phyloP scores from a whole-genome alignment of 2,113 vertebrate species.

The Oryzias celebensis region DNA sequence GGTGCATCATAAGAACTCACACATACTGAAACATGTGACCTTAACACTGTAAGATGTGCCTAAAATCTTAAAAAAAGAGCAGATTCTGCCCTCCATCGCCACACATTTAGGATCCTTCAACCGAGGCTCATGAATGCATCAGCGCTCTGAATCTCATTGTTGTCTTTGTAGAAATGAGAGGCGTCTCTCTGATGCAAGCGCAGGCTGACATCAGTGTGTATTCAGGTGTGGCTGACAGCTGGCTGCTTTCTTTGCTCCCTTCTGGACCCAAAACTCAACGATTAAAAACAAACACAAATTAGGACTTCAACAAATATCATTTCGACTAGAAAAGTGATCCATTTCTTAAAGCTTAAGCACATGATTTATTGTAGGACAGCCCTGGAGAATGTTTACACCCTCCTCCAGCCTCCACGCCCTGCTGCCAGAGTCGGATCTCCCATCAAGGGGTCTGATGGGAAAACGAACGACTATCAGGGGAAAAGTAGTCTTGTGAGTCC shows the following conservation, averaged over 20 bases:
- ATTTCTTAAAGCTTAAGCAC: neutral
- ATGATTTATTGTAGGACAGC: slow-evolving; percentile 51
- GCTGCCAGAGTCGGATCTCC: slow-evolving; percentile 57
- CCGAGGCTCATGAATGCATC: slow-evolving; percentile 22
- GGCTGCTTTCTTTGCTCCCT: slow-evolving; percentile 34
- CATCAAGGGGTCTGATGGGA: slow-evolving; percentile 59
- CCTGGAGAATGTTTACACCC: slow-evolving; percentile 73
- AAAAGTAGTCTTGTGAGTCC: slow-evolving; percentile 56
- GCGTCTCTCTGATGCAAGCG: slow-evolving; percentile 25
- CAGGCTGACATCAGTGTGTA: slow-evolving; percentile 37
- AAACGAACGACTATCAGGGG: slow-evolving; percentile 45
- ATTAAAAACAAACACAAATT: slow-evolving; percentile 44
- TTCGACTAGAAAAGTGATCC: slow-evolving; percentile 11
- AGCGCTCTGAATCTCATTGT: slow-evolving; percentile 28
- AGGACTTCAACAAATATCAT: slow-evolving; percentile 1
- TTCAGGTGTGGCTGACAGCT: slow-evolving; percentile 60
- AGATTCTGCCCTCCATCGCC: too few species aligned
- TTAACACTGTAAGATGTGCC: slow-evolving; percentile 16
- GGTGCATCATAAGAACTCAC: slow-evolving; percentile 19
- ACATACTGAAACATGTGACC: neutral
- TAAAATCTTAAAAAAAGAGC: neutral
- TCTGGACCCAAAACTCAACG: slow-evolving; percentile 30
- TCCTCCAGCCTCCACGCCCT: slow-evolving; percentile 66
- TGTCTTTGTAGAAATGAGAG: slow-evolving; percentile 34
- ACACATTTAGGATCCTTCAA: neutral